Evolutionary conservation across 2,888 invertebrate species (phyloP), one percentile per base, ranked within the genome.

Genomic region (Acronicta alni): DNA sequence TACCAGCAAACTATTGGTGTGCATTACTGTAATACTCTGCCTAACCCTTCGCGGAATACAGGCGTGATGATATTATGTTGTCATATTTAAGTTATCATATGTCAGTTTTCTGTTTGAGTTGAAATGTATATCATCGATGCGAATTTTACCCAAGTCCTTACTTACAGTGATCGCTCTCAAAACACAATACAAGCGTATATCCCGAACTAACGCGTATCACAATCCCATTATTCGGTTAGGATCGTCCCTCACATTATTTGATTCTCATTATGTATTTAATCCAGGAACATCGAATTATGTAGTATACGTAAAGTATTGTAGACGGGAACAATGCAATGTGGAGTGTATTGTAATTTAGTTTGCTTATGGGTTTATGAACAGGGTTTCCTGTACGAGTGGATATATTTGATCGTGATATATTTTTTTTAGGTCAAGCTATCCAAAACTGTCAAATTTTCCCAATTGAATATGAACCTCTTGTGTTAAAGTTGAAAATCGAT

Each of bases 111-210:
- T n/a, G n/a, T n/a, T n/a, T n/a, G n/a, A n/a, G n/a, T n/a, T n/a
- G n/a, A n/a, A n/a, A n/a, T n/a, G n/a, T n/a, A n/a, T n/a, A n/a
- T n/a, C n/a, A n/a, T n/a, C n/a, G n/a, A n/a, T n/a, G n/a, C n/a
- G n/a, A n/a, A 14, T 14, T 20, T 20, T 6, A 9, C 4, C 2
- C 0, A 61, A 45, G 45, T 46, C 51, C 47, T 0, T 1, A 54
- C 12, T 43, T 3, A 14, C 7, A 20, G 57, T 61, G 18, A 59
- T 53, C 15, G 14, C 9, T 43, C 51, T 1, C 5, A 51, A 38
- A 48, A 56, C 26, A 75, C 60, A 77, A 68, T 63, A 73, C 72
- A 67, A 60, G 71, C 71, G 52, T 71, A 67, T 68, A 74, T 64
- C 52, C 74, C 68, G 73, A 71, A 75, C 77, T 75, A 75, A 77